These are phyloP conservation scores for Caenorhabditis sp. DNA, from an alignment of 2,888 invertebrate species.

Conservation along the genomic window DNA sequence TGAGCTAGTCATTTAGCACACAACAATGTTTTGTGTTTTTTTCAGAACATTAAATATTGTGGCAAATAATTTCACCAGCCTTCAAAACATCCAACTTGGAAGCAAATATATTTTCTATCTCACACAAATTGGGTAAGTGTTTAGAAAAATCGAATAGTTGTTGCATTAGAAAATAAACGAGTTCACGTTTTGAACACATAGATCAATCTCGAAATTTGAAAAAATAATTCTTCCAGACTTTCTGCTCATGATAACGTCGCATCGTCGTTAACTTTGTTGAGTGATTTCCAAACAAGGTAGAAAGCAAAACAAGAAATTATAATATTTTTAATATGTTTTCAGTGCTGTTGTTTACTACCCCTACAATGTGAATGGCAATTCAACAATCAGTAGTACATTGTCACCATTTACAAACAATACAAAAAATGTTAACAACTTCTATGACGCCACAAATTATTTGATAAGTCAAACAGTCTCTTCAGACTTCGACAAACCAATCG, in stretches of 20 bases:
- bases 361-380: slow-evolving; percentile 4
- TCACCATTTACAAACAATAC: slow-evolving; percentile 11
- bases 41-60: not conserved
- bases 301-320: not conserved
- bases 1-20: not conserved
- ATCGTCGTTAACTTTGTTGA: not conserved
- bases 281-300: slow-evolving; percentile 16
- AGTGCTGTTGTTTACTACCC: slow-evolving; percentile 14
- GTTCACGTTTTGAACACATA: no score
- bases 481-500: not conserved
- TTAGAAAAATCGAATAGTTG: no score
- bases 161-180: no score
- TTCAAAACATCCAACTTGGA: not conserved
- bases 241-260: slow-evolving; percentile 5
- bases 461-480: not conserved
- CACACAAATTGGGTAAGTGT: slow-evolving; percentile 18
- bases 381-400: slow-evolving; percentile 1
- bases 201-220: no score
- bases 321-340: not conserved
- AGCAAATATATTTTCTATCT: slow-evolving; percentile 28
- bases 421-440: not conserved
- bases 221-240: slow-evolving; percentile 9
- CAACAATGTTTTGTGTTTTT: not conserved
- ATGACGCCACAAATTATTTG: slow-evolving; percentile 13
- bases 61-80: slow-evolving; percentile 1